Base-by-base conservation (phyloP, 53 echinoderm and acorn worm genomes). In the Crossaster papposus region DNA sequence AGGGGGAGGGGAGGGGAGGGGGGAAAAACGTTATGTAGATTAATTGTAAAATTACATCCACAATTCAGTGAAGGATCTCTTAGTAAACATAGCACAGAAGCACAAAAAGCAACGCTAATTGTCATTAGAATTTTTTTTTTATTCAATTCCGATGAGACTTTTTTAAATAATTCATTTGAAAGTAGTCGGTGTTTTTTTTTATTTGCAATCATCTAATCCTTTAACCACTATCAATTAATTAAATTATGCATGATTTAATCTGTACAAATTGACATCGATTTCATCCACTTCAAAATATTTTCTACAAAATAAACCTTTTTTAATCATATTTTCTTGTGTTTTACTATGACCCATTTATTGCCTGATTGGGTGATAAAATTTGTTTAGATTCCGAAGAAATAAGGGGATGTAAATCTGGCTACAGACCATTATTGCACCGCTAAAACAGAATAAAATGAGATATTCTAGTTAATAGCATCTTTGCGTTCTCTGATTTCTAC, bases 111-210 rank as follows among this genome's bases (percentile, higher is more conserved):
- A 28, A 68, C 26, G 9, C 2, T 24, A 34, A 14, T 14, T 12
- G 15, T 10, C 74, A 34, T 73, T 32, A 70, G 44, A 44, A 5
- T 7, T 44, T 44, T 38, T 72, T 86, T 76, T 87, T 87, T 87
- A 76, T 87, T 87, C 58, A 77, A 55, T 77, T 86, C 86, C 58
- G 34, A 35, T 33, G 35, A 73, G 58, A 73, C 86, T n/a, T 74
- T 38, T 75, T 86, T 50, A 86, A 51, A 31, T 84, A 72, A 78
- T 78, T 78, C 54, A 33, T 87, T 33, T 75, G 87, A 87, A 87
- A 87, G 87, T 36, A 87, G 52, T 35, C 74, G 87, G 76, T 77
- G 75, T 87, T n/a, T 36, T 23, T 58, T 17, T 14, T 15, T 30
- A 30, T 55, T 54, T 28, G 54, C 58, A 55, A 58, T 58, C 55